Base-by-base conservation (phyloP, 1,140 invertebrate species). In the Drosophila guanche region DNA sequence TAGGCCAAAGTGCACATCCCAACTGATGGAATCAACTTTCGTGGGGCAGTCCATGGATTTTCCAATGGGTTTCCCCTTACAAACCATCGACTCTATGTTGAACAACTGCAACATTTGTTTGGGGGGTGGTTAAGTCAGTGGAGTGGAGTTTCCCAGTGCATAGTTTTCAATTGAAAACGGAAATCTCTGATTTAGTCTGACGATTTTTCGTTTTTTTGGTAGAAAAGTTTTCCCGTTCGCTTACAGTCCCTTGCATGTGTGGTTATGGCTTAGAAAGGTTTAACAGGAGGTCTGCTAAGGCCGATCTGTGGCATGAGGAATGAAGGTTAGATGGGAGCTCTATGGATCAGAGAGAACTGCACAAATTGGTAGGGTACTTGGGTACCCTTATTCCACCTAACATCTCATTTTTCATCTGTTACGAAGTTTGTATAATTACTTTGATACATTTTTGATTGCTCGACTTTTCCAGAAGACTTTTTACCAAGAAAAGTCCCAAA, bases 91-190 rank as follows among this genome's bases (percentile, higher is more conserved):
- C 16, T 20, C 16, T 20, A 1, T 20, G 16, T 20, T 20, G 16
- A 20, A 67, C 29, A 67, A 68, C 50, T 29, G 23, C 27, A 33
- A 42, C 60, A 46, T 33, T 62, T 62, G 53, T 62, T 58, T 46
- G 60, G 33, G 8, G 27, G 27, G 29, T 20, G 16, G 16, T 20
- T 3, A 33, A 33, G 33, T 10, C 10, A 37, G 33, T 10, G 12
- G 33, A 37, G 20, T 7, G 33, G 27, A 46, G 60, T 62, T 62
- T 46, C 12, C 33, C 2, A 5, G 41, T 46, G 60, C 60, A 62
- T 57, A 46, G 65, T 68, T 68, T 68, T 68, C 62, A 48, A 68
- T 68, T 68, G 51, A 12, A 56, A 48, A 48, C 62, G 65, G 65
- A 68, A 67, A 67, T 67, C 61, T 41, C 20, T 67, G 23, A 56